These are phyloP conservation scores for Mustelus asterias DNA, from an alignment of 2,113 vertebrate species.

Conservation along the genomic window DNA sequence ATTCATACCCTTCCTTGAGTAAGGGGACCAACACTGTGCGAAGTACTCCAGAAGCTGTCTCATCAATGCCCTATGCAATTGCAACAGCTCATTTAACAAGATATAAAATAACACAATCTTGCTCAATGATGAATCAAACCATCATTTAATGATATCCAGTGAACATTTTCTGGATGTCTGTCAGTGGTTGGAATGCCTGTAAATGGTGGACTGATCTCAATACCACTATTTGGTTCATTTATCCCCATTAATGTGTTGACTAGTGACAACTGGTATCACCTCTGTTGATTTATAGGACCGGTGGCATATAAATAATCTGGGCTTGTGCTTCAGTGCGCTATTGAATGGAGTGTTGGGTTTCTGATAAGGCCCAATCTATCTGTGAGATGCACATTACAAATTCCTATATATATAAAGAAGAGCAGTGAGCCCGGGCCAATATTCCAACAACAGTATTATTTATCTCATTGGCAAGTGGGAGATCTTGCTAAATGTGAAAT, in stretches of 20 bases:
- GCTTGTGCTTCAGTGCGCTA: not conserved
- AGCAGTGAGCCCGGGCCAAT: not conserved
- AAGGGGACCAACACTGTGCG: too few relatives aligned
- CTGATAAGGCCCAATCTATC: not conserved
- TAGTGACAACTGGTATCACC: not conserved
- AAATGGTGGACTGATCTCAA: not conserved
- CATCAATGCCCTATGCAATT: too few relatives aligned
- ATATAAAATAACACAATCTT: too few relatives aligned
- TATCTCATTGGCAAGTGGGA: not conserved
- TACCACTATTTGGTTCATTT: not conserved
- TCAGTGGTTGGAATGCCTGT: not conserved
- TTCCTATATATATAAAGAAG: not conserved
- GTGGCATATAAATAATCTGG: not conserved
- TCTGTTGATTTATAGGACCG: not conserved
- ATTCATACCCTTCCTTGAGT: too few relatives aligned
- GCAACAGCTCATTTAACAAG: too few relatives aligned
- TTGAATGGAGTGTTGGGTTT: not conserved
- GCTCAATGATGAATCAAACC: not conserved
- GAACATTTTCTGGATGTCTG: not conserved
- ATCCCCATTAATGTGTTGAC: not conserved
- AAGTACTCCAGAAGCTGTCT: too few relatives aligned
- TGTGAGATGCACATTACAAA: not conserved
- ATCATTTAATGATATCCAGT: not conserved
- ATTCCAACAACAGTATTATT: not conserved
- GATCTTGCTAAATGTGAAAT: not conserved